Evolutionary conservation across 2,113 vertebrate genomes (phyloP).

Genomic region (Gadus macrocephalus): DNA sequence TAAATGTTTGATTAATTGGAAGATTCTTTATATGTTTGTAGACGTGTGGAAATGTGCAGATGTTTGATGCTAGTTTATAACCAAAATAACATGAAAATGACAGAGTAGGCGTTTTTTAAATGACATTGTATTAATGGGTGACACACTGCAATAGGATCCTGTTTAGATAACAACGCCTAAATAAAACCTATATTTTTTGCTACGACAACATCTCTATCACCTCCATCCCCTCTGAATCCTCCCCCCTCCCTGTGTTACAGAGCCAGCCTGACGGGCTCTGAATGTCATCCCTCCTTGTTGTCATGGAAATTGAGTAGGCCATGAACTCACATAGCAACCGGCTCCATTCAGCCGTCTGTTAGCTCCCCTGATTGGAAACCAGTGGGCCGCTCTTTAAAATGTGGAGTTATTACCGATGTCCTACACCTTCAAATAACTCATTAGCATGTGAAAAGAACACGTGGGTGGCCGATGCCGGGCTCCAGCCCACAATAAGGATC

Average conservation of each 20-base stretch:
- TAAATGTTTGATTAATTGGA: slow-evolving; percentile 7
- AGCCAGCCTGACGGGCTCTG: slow-evolving; percentile 16
- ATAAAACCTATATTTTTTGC: background rate
- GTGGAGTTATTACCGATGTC: slow-evolving; percentile 6
- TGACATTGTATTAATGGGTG: slow-evolving; percentile 1
- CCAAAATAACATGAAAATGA: slow-evolving; percentile 23
- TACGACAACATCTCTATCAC: background rate
- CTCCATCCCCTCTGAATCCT: no score
- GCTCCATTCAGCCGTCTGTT: slow-evolving; percentile 27
- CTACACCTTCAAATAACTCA: slow-evolving; percentile 17
- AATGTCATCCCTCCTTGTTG: slow-evolving; percentile 46
- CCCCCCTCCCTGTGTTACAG: background rate
- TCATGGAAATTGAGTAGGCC: slow-evolving; percentile 56
- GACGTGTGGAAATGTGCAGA: background rate
- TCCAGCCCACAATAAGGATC: slow-evolving; percentile 4
- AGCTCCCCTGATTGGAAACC: slow-evolving; percentile 27
- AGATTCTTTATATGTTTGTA: slow-evolving; percentile 12
- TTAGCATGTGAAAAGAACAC: slow-evolving; percentile 29
- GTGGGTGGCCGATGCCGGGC: slow-evolving; percentile 1
- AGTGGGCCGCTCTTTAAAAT: slow-evolving; percentile 14
- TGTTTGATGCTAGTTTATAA: slow-evolving; percentile 16
- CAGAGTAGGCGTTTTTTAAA: background rate
- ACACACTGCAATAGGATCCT: background rate
- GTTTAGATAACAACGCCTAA: slow-evolving; percentile 16
- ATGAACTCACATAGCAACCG: slow-evolving; percentile 58